Conservation (phyloP, 2,888 invertebrate genomes). For the Papilio protenor region DNA sequence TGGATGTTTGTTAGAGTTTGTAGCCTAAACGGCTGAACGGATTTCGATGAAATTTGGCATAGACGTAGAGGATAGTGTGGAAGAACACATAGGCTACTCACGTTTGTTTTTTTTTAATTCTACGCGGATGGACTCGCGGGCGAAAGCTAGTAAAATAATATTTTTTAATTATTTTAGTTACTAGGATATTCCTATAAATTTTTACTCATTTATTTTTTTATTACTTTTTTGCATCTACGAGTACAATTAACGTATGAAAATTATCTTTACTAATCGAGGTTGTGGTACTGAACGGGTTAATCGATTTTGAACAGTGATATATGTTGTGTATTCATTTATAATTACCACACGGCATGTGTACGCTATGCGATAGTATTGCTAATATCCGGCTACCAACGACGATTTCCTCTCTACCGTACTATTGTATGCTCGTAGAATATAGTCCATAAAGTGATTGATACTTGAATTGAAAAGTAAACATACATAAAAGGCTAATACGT, state of each 20-base stretch:
- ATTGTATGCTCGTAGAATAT: neutral
- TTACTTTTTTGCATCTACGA: neutral
- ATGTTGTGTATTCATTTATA: neutral
- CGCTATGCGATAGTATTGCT: conserved; percentile 2
- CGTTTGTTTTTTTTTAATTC: too few relatives aligned
- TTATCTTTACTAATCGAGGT: neutral
- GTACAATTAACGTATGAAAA: neutral
- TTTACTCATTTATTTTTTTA: neutral
- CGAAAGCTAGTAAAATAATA: too few relatives aligned
- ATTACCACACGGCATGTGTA: neutral
- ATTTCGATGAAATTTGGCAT: too few relatives aligned
- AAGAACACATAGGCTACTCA: too few relatives aligned
- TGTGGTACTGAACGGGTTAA: neutral
- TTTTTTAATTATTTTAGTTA: too few relatives aligned
- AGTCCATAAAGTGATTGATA: neutral
- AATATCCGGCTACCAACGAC: conserved; percentile 6
- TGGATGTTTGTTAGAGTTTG: too few relatives aligned
- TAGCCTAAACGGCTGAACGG: too few relatives aligned
- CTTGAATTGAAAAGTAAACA: neutral
- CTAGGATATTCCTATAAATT: neutral
- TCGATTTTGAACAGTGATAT: neutral
- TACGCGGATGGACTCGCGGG: too few relatives aligned
- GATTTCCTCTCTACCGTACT: neutral
- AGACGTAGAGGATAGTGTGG: too few relatives aligned
- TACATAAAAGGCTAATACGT: neutral